These are phyloP conservation scores for Penaeus japonicus DNA, from an alignment of 1,140 invertebrate genomes.

Conservation along the genomic window DNA sequence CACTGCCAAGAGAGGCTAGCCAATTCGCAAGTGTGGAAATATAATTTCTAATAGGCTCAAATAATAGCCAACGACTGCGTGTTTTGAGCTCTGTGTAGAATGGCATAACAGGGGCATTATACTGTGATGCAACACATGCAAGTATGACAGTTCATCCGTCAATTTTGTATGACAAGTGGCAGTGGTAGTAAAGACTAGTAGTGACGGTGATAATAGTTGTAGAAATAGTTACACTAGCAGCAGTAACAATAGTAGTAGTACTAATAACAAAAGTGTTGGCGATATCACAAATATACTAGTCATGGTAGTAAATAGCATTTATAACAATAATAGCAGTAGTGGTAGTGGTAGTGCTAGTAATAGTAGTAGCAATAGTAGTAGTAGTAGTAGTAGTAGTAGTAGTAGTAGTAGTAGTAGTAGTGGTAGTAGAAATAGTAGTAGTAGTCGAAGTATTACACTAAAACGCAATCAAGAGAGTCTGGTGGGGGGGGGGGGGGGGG, in stretches of 20 bases:
- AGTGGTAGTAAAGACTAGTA: background rate
- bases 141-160: background rate
- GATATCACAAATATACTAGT: background rate
- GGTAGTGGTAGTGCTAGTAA: background rate
- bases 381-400: too few species aligned
- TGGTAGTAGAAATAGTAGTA: too few species aligned
- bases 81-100: conserved; percentile 18
- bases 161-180: background rate
- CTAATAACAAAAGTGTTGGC: background rate
- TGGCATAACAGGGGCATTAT: background rate
- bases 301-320: too few species aligned
- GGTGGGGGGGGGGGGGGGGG: too few species aligned
- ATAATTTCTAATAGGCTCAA: background rate
- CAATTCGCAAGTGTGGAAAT: conserved; percentile 9
- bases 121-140: conserved; percentile 26
- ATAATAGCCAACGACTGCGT: conserved; percentile 28
- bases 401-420: too few species aligned
- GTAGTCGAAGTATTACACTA: too few species aligned
- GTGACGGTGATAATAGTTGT: background rate
- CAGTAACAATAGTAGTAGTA: conserved; percentile 25
- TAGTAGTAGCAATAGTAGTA: background rate
- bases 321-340: background rate
- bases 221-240: background rate
- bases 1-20: conserved; percentile 15
- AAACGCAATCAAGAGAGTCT: too few species aligned